phyloP scores from a whole-genome alignment of 2,113 vertebrate genomes.

The Alethe castanea region DNA sequence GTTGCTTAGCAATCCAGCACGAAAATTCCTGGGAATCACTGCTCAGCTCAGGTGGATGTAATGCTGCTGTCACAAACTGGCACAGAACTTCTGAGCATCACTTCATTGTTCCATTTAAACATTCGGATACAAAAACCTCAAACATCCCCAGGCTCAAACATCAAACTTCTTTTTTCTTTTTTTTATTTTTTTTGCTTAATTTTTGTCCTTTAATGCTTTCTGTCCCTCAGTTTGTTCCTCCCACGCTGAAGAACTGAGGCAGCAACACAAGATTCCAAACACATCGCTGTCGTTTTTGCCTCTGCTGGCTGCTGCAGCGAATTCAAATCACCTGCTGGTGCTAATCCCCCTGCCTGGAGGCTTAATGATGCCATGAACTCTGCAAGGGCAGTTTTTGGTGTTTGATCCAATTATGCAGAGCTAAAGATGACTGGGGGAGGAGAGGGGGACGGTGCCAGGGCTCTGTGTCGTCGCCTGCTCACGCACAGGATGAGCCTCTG shows the following conservation, averaged over 20 bases:
- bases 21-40: slow-evolving; percentile 51
- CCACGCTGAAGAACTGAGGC: not conserved
- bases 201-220: not conserved
- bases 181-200: not conserved
- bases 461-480: rapidly evolving
- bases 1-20: slow-evolving; percentile 67
- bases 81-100: slow-evolving; percentile 29
- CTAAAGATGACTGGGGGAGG: not conserved
- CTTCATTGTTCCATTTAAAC: slow-evolving; percentile 36
- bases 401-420: slow-evolving; percentile 40
- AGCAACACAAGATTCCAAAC: not conserved
- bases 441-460: not conserved
- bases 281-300: not conserved
- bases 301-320: slow-evolving; percentile 6
- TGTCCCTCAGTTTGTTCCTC: not conserved
- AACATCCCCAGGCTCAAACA: not conserved
- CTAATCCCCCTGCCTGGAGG: not conserved
- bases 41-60: not conserved
- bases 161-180: not conserved
- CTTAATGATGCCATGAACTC: slow-evolving; percentile 1
- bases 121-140: not conserved
- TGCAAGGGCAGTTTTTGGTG: not conserved
- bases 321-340: not conserved
- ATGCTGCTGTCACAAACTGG: slow-evolving; percentile 34
- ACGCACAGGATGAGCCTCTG: not conserved